phyloP scores from a whole-genome alignment of 2,797 vertebrate species.

The Calcarius lapponicus region DNA sequence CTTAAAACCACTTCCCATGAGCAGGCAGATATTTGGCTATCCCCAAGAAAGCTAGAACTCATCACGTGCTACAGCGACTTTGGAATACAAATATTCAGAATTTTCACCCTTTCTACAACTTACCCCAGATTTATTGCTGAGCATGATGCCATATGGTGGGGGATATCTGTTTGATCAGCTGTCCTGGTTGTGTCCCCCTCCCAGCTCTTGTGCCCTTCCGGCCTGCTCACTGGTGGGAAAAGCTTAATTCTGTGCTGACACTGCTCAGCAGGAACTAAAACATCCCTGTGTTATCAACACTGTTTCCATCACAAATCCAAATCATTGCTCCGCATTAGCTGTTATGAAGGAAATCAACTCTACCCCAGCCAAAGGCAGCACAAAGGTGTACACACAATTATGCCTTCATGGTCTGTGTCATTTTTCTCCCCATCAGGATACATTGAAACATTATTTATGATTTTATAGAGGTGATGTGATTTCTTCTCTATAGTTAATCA shows the following conservation, averaged over 20 bases:
- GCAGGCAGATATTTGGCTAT: background rate
- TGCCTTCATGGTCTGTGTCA: background rate
- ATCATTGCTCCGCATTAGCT: background rate
- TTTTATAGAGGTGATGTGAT: background rate
- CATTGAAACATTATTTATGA: background rate
- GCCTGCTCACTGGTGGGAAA: fast-evolving
- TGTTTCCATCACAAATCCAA: background rate
- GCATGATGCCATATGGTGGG: fast-evolving
- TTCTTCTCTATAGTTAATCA: constrained; percentile 6
- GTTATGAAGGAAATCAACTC: background rate
- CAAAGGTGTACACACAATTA: background rate
- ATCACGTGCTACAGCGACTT: background rate
- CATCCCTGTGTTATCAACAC: background rate
- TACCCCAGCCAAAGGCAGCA: background rate
- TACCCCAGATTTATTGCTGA: background rate
- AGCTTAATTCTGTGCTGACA: background rate
- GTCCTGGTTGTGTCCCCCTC: background rate
- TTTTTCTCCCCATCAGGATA: constrained; percentile 22
- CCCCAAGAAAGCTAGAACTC: fast-evolving
- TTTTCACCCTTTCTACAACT: background rate
- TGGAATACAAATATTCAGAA: background rate
- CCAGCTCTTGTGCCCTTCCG: background rate
- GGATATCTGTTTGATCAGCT: background rate
- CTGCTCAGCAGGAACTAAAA: background rate
- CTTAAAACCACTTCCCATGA: background rate